phyloP scores from a whole-genome alignment of 2,113 vertebrate species.

The Passerina amoena region DNA sequence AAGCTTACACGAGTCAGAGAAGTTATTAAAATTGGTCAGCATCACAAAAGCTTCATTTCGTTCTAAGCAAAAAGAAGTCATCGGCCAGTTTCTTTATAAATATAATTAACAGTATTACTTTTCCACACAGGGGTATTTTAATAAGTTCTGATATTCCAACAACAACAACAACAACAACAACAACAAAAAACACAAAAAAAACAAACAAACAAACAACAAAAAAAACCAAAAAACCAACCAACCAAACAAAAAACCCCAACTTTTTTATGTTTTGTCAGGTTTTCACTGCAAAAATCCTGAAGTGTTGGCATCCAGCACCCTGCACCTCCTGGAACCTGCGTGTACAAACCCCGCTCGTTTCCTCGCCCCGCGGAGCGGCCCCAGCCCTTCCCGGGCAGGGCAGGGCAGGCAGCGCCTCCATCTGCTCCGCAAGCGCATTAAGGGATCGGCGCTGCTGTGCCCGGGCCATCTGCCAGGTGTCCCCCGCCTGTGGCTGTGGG shows the following conservation, averaged over 20 bases:
- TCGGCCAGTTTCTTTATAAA: not conserved
- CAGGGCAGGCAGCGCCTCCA: rapidly evolving
- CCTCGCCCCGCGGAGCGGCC: rapidly evolving
- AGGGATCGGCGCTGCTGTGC: not conserved
- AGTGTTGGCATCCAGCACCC: rapidly evolving
- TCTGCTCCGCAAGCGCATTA: not conserved
- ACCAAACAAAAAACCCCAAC: too few relatives aligned
- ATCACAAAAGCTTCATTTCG: not conserved
- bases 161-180: too few relatives aligned
- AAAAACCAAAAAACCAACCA: too few relatives aligned
- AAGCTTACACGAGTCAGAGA: not conserved
- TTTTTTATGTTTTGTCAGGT: not conserved
- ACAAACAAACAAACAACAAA: too few relatives aligned
- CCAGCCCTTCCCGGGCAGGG: too few relatives aligned
- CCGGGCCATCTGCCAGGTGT: not conserved
- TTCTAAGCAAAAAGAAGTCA: not conserved
- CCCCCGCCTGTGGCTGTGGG: too few relatives aligned
- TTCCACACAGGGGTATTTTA: not conserved
- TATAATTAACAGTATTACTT: not conserved
- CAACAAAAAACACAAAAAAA: too few relatives aligned
- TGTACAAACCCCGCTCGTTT: rapidly evolving
- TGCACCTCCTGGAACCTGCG: rapidly evolving
- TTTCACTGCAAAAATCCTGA: not conserved
- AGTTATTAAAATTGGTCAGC: not conserved
- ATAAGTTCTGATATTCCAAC: not conserved